phyloP scores from a whole-genome alignment of 2,797 vertebrate species.

The Bradypodion pumilum region DNA sequence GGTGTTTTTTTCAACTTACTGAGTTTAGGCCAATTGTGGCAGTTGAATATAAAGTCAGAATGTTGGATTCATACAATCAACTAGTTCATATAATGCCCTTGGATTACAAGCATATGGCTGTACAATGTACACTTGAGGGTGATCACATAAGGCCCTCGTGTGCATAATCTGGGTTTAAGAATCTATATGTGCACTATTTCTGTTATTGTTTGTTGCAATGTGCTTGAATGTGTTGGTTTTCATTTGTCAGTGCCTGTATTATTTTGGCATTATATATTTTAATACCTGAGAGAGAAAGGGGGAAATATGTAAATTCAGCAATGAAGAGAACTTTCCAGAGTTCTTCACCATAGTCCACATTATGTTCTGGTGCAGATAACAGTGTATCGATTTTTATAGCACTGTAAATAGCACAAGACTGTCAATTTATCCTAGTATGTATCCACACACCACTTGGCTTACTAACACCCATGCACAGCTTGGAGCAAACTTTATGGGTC shows the following conservation, averaged over 20 bases:
- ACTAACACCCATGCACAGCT: neutral
- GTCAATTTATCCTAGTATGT: neutral
- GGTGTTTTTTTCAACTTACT: neutral
- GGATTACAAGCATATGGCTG: neutral
- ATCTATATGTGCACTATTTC: neutral
- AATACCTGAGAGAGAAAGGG: neutral
- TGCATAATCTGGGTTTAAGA: neutral
- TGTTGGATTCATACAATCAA: neutral
- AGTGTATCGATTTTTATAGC: too few species aligned
- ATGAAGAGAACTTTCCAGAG: neutral
- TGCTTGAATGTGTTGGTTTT: neutral
- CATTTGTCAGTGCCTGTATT: neutral
- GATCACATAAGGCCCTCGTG: neutral
- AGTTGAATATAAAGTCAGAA: neutral
- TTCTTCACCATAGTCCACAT: neutral
- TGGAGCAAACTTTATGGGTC: neutral
- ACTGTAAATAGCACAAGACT: too few species aligned
- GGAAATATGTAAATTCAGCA: neutral
- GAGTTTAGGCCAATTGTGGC: neutral
- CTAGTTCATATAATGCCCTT: neutral
- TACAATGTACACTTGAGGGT: neutral
- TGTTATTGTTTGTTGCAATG: neutral
- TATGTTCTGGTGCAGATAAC: too few species aligned
- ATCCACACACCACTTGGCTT: neutral
- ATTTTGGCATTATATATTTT: neutral